Conservation (phyloP, 1,140 invertebrate species). For the Drosophila mayri region DNA sequence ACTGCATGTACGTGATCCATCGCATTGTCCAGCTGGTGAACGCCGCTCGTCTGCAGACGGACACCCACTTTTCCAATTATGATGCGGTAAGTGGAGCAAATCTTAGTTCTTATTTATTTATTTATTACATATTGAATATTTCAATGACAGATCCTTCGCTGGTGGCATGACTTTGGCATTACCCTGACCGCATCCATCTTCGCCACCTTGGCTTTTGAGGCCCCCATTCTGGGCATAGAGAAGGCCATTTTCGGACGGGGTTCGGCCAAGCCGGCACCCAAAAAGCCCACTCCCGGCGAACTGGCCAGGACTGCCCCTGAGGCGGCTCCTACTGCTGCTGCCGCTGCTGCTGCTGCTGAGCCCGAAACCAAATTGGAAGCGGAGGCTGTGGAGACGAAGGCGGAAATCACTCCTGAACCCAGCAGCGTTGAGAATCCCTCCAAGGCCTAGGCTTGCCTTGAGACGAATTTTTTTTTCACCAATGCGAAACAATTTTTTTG, state of each 20-base stretch:
- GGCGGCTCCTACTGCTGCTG: slow-evolving; percentile 3
- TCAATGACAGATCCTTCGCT: slow-evolving; percentile 63
- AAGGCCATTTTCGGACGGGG: slow-evolving; percentile 73
- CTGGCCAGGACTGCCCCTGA: slow-evolving; percentile 24
- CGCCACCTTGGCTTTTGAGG: slow-evolving; percentile 78
- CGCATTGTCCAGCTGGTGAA: slow-evolving; percentile 81
- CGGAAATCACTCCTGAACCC: slow-evolving; percentile 39
- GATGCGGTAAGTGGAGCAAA: slow-evolving; percentile 56
- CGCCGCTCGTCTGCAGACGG: slow-evolving; percentile 64
- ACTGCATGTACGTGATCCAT: slow-evolving; percentile 90
- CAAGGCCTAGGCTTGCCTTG: slow-evolving; percentile 44
- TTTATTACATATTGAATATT: no score
- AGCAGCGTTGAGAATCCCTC: slow-evolving; percentile 54
- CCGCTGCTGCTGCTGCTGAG: slow-evolving; percentile 2
- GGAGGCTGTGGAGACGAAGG: not conserved
- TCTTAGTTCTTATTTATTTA: not conserved
- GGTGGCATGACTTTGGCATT: slow-evolving; percentile 83
- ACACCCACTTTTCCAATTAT: slow-evolving; percentile 70
- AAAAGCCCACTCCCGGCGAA: slow-evolving; percentile 57
- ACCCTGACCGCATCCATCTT: slow-evolving; percentile 72
- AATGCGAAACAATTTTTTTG: slow-evolving; percentile 32
- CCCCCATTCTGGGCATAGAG: slow-evolving; percentile 79
- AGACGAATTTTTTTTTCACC: slow-evolving; percentile 26
- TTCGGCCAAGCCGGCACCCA: slow-evolving; percentile 53
- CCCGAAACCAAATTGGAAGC: not conserved